Base-by-base conservation (phyloP, 1,140 invertebrate genomes). In the Liolophura sinensis region DNA sequence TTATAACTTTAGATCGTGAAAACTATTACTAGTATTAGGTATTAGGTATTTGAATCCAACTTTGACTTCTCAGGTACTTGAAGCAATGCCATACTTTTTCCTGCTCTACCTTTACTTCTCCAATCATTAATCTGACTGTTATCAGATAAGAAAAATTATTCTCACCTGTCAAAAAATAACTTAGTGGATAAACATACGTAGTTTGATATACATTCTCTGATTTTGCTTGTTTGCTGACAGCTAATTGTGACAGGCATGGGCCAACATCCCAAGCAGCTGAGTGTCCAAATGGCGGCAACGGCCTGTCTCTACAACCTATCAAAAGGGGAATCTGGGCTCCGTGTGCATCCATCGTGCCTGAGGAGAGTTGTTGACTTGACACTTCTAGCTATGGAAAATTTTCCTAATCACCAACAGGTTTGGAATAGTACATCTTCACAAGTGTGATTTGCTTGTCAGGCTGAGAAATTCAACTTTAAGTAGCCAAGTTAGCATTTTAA, bases 261-360 rank as follows among this genome's bases (percentile, higher is more conserved):
- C 76, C 82, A 84, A 25, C 89, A 92, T 83, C 87, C 88, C 6
- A 87, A 87, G 59, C 86, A 89, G 62, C 87, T 91, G 65, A 87
- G 88, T 27, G 89, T 93, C 51, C 92, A 93, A 84, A 91, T 93
- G 88, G 91, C 92, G 51, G 91, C 90, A 12, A 93, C 91, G 46
- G 92, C 92, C 27, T 93, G 92, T 79, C 84, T 93, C 22, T 93
- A 93, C 77, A 93, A 93, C 83, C 86, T 93, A 22, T 91, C 91
- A 0, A 90, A 90, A 76, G 89, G 88, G 20, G 89, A 90, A 71
- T 78, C 91, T 3, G 89, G 89, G 1, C 72, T 82, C 59, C 88
- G 88, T 75, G 89, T 93, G 60, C 91, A 92, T 83, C 90, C 91
- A 1, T 85, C 85, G 18, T 83, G 89, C 67, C 84, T 93, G 31